These are phyloP conservation scores for Trilocha varians DNA, from an alignment of 2,888 invertebrate genomes.

Conservation along the genomic window DNA sequence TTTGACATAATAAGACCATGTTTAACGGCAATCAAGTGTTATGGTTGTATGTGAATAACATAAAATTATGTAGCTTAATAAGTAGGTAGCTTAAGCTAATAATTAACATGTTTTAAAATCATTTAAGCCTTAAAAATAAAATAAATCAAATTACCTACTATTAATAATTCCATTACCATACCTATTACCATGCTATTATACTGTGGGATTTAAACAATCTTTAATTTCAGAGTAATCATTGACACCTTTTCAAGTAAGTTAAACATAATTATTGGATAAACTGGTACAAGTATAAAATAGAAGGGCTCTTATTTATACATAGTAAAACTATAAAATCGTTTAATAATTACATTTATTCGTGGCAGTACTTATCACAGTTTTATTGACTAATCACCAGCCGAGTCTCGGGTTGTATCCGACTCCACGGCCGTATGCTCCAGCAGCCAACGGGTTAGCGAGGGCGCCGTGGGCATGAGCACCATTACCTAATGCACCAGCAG, in stretches of 20 bases:
- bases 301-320: background rate
- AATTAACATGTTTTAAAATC: too few species aligned
- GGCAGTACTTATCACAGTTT: slow-evolving; percentile 5
- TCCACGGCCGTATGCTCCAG: slow-evolving; percentile 1
- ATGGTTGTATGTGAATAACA: too few species aligned
- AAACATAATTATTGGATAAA: background rate
- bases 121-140: too few species aligned
- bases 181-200: too few species aligned
- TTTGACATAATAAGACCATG: too few species aligned
- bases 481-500: slow-evolving; percentile 10
- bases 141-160: too few species aligned
- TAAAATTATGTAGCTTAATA: too few species aligned
- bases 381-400: slow-evolving; percentile 15
- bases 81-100: too few species aligned
- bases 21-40: too few species aligned
- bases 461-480: slow-evolving; percentile 10
- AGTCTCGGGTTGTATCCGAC: slow-evolving; percentile 8
- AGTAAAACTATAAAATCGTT: background rate
- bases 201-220: too few species aligned
- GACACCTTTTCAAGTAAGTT: background rate
- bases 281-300: background rate
- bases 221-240: too few species aligned
- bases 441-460: slow-evolving; percentile 4
- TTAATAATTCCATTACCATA: too few species aligned
- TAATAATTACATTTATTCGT: slow-evolving; percentile 1